Evolutionary conservation across 92 coral and sea anemone genomes (phyloP), one percentile per base, ranked within the genome.

Genomic region (Porites lobata): DNA sequence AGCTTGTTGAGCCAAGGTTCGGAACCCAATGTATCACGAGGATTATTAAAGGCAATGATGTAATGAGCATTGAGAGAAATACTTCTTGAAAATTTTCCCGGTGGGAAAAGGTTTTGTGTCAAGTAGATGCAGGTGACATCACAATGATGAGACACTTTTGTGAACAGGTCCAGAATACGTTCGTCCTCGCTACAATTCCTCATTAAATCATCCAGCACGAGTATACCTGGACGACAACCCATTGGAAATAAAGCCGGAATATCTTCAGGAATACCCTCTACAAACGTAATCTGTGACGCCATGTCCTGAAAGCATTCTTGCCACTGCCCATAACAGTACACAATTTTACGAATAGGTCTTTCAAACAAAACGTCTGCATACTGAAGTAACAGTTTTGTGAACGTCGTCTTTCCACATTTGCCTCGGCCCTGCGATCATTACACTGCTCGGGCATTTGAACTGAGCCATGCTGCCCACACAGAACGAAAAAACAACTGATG

Each of bases 291-390:
- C 5, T 21, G 66, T 9, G 65, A 14, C 5, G 18, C 11, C 76
- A 66, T 24, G 13, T 65, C 52, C 7, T 85, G n/a, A 53, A 75
- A 85, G 4, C 65, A 17, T 11, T 62, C 62, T 59, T 85, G 89
- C 89, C 83, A 83, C 59, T 70, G 57, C 43, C 87, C 79, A 70
- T 83, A 72, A 72, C 87, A 83, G 50, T 83, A 83, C 12, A 85
- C 66, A 8, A 85, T 73, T 50, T 65, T 75, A 8, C 75, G 62
- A 22, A 85, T 18, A 3, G 89, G 89, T 1, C n/a, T 72, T 43
- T 38, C 62, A 20, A 59, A 59, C 18, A 59, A 59, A 59, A 18
- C 4, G 18, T 59, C 21, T 63, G 67, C 67, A 14, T 63, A n/a
- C 17, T 63, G 67, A 63, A 63, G 67, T 63, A 63, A 63, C 10